Base-by-base conservation (phyloP, 2,888 invertebrate species). In the Orthosia gothica region DNA sequence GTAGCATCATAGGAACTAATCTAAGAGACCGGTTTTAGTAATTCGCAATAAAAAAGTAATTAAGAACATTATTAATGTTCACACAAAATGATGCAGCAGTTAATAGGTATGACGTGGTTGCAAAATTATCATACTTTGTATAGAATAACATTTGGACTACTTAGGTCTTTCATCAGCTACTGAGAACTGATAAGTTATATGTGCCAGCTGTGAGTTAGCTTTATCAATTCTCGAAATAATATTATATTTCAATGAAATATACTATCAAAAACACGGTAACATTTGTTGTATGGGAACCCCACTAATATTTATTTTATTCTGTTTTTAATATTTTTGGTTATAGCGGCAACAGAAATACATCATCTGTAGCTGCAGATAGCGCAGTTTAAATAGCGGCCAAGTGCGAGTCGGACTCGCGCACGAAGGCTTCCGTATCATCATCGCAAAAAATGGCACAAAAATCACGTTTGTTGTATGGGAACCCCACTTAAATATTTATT, bases 71-170 rank as follows among this genome's bases (percentile, higher is more conserved):
- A 75, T 69, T 65, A 66, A 54, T 54, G 9, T 66, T 55, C 75
- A 75, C 58, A 73, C 81, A 74, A 64, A 71, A 71, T 64, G 65
- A 74, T 81, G 82, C 66, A 70, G 59, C 26, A 52, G 52, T 45
- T 70, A 71, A 82, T 74, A 81, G 74, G 32, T 66, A 77, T 77
- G 74, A 84, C 82, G 81, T 49, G 13, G 18, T 78, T 18, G 18
- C 18, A 54, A 57, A n/a, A 62, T 71, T 47, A 58, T 20, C 5
- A 2, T 45, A 16, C 59, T 78, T 78, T 67, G 62, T 71, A n/a
- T n/a, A 50, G 16, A 32, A 18, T 45, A 62, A 20, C 15, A 20
- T 74, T 57, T 55, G 45, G 12, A 52, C 45, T 58, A 58, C n/a
- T 40, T 79, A 12, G 32, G 49, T 18, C 1, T 47, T 50, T 18